Base-by-base conservation (phyloP, 2,797 vertebrate species). In the Sebastes vulpes region DNA sequence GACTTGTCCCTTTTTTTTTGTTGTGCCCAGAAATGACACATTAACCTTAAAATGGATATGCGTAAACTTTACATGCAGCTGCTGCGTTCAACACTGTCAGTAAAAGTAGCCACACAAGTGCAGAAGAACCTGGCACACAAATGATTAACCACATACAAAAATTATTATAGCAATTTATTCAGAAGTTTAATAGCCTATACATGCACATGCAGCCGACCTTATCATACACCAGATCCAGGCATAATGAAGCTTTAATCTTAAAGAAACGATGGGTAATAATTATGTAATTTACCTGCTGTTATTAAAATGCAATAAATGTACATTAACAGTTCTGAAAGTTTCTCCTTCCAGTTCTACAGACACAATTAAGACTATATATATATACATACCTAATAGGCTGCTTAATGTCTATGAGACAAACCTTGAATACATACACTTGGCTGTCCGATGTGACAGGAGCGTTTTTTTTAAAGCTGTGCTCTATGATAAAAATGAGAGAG, bases 401-500 rank as follows among this genome's bases (percentile, higher is more conserved):
- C 59, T 63, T 53, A 26, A 52, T 63, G 65, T 69, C 69, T 63
- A 46, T 18, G 46, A 83, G 75, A 79, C 63, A 69, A 74, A 86
- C 73, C 70, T 65, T 85, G 65, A 88, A 84, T 63, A 38, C 61
- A 68, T 38, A 66, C 14, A 10, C 54, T 58, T 58, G 65, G 72
- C 84, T 90, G 78, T 88, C 58, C 64, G 70, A 86, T 53, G 70
- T 87, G 85, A 81, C 87, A 84, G 85, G 68, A 91, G 82, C 81
- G 76, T 86, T 89, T 90, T 91, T 68, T 73, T 80, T 73, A 88
- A 91, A 89, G 83, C 89, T 86, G 50, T 69, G 89, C 80, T 89
- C 90, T 83, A 90, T 94, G 91, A 95, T 95, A 94, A 95, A 95
- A 93, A 38, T 38, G 35, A 90, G 96, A 97, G 96, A 96, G 95